Percentiles rank a stretch among this genome's conserved stretches.
These are phyloP conservation scores for Heliconius charithonia DNA, from an alignment of 2,888 invertebrate species.

Conservation along the genomic window DNA sequence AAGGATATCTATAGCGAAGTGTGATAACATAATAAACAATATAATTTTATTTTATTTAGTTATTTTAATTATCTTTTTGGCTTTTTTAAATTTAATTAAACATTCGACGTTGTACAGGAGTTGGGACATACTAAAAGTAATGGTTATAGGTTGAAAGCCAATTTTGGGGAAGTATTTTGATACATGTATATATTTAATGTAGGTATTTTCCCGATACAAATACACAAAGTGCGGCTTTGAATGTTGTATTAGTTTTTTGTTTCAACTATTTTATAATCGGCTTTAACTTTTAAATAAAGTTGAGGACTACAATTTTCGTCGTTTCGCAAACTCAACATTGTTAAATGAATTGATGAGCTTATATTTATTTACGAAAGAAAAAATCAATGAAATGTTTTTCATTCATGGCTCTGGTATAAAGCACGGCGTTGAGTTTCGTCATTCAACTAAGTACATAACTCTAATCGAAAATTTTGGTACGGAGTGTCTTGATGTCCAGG, in stretches of 20 bases:
- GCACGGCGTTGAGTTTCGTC: background rate
- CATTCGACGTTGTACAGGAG: background rate
- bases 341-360: too few species aligned
- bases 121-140: background rate
- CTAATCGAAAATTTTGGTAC: background rate
- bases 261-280: too few species aligned
- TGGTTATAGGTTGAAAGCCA: background rate
- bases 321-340: too few species aligned
- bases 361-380: too few species aligned
- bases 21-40: background rate
- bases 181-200: too few species aligned
- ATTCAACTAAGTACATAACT: background rate
- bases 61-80: background rate
- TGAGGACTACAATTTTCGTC: too few species aligned
- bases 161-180: background rate
- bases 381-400: background rate
- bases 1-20: constrained; percentile 3
- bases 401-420: background rate
- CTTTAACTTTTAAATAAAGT: too few species aligned
- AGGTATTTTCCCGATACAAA: too few species aligned
- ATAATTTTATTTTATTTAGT: background rate
- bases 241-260: too few species aligned
- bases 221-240: too few species aligned
- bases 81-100: background rate
- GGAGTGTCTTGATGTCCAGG: background rate